Conservation (phyloP, 2,113 vertebrate species). For the Cochlearius cochlearius region DNA sequence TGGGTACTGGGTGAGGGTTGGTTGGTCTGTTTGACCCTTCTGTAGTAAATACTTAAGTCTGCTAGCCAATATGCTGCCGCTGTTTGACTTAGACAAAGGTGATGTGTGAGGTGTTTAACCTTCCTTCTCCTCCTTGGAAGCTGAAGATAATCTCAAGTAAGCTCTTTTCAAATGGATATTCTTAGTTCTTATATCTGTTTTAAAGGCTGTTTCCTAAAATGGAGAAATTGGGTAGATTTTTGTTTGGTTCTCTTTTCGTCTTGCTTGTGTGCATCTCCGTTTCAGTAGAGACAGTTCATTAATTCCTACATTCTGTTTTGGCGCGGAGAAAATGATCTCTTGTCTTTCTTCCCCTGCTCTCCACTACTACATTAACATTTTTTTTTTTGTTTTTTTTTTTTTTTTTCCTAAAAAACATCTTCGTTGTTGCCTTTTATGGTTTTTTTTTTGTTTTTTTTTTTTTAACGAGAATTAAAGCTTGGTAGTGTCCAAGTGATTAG, state of each 20-base stretch:
- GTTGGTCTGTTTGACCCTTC: not conserved
- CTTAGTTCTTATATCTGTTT: not conserved
- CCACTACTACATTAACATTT: not conserved
- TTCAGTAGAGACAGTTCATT: not conserved
- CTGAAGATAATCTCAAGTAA: not conserved
- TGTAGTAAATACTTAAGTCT: not conserved
- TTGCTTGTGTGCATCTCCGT: not conserved
- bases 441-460: not conserved
- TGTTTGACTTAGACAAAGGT: not conserved
- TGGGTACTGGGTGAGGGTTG: not conserved
- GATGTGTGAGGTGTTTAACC: not conserved
- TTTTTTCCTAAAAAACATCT: not conserved
- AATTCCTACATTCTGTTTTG: not conserved
- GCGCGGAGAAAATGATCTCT: not conserved
- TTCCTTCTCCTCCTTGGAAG: not conserved
- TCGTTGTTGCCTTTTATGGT: not conserved
- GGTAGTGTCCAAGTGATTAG: not conserved
- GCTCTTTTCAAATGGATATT: slow-evolving; percentile 1
- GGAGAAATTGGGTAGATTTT: not conserved
- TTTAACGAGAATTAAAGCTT: not conserved
- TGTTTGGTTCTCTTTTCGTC: not conserved
- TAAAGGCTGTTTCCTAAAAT: not conserved
- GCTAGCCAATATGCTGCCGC: not conserved
- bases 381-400: too few relatives aligned
- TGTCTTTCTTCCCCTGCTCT: not conserved